Conservation (phyloP, 2,113 vertebrate species). For the Ploceus nigricollis region DNA sequence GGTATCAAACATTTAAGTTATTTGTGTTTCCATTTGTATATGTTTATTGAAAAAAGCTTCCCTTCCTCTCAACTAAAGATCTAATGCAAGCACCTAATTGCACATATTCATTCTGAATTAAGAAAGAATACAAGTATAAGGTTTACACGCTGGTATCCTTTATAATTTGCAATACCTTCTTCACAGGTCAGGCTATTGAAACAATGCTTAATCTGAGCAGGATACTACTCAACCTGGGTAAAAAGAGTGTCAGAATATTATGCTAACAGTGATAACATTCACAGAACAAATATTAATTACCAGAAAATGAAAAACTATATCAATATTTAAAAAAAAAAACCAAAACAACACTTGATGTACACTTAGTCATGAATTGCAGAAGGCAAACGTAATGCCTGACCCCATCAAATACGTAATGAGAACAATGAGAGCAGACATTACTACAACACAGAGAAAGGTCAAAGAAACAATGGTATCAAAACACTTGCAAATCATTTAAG, state of each 20-base stretch:
- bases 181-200: not conserved
- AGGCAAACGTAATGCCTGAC: constrained; percentile 69
- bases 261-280: not conserved
- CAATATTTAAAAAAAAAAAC: not conserved
- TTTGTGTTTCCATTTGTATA: not conserved
- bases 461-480: constrained; percentile 60
- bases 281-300: not conserved
- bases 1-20: not conserved
- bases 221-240: not conserved
- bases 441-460: constrained; percentile 63
- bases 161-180: not conserved
- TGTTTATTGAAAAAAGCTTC: not conserved
- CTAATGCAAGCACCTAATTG: not conserved
- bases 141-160: not conserved
- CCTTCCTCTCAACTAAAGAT: not conserved
- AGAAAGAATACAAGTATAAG: not conserved
- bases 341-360: not conserved
- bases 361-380: constrained; percentile 36
- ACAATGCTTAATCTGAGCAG: not conserved
- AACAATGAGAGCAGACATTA: constrained; percentile 73
- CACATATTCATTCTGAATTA: not conserved
- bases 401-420: constrained; percentile 62
- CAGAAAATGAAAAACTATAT: not conserved
- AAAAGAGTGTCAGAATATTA: not conserved
- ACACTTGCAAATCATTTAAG: constrained; percentile 36